phyloP scores from a whole-genome alignment of 2,888 invertebrate species.

The Drosophila hamatofila region DNA sequence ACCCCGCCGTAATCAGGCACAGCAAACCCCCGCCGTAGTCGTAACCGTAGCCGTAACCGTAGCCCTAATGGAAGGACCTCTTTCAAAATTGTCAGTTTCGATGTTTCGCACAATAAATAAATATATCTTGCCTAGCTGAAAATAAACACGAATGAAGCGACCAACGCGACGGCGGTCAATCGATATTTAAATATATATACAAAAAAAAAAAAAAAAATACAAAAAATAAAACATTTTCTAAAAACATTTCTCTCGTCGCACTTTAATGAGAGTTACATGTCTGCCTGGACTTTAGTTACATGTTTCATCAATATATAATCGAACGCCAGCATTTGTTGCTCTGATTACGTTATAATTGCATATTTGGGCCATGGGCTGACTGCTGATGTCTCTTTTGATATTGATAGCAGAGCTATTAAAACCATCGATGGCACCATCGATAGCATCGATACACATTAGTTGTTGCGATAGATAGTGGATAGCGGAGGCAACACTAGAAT shows the following conservation, averaged over 20 bases:
- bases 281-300: too few relatives aligned
- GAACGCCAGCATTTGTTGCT: too few relatives aligned
- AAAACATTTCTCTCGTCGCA: neutral
- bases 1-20: constrained; percentile 21
- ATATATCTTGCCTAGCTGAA: constrained; percentile 2
- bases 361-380: too few relatives aligned
- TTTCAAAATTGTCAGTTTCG: constrained; percentile 15
- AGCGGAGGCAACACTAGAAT: too few relatives aligned
- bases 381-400: too few relatives aligned
- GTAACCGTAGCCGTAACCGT: neutral
- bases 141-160: neutral
- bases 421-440: too few relatives aligned
- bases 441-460: too few relatives aligned
- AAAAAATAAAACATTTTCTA: neutral
- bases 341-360: too few relatives aligned
- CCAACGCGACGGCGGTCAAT: neutral
- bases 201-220: too few relatives aligned
- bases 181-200: constrained; percentile 4
- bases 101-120: neutral
- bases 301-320: too few relatives aligned
- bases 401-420: too few relatives aligned
- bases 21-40: neutral
- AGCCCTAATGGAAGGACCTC: constrained; percentile 14
- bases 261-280: neutral
- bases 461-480: too few relatives aligned